Evolutionary conservation across 2,888 invertebrate genomes (phyloP), one percentile per base, ranked within the genome.

Genomic region (Acleris cristana): DNA sequence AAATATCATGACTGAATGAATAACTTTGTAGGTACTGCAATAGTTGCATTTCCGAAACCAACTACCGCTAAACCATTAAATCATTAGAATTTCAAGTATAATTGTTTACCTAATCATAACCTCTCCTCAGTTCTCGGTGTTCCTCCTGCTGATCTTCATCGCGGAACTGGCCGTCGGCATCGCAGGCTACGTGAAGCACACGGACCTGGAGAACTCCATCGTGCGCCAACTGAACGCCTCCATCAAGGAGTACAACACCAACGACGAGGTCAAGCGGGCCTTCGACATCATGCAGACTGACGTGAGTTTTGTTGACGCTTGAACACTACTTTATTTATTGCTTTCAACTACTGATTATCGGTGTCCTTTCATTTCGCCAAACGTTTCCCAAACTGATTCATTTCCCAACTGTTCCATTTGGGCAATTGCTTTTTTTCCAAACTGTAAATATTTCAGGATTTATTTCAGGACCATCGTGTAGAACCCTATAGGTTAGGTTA

Each of bases 201-300:
- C 94, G 69, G 95, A 97, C 73, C 93, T 97, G 62, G 94, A 95
- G 76, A 85, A 87, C 0, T 94, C 96, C 80, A 90, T 98, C 74
- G 93, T 95, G 77, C 91, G 90, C 3, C 95, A 95, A 73, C 94
- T 98, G 80, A 96, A 96, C 89, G 90, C 90, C 61, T 96, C 95
- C 76, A 95, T 96, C 94, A 90, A 90, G 73, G 93, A 95, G 71
- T 98, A 96, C 86, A 92, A 93, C 4, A 92, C 83, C 6, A 94
- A 96, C 74, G 79, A 85, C 0, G 94, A 95, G 71, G 94, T 96
- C 63, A 94, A 94, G 64, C 95, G 94, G 80, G 95, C 96, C 57
- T 98, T 98, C 96, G 95, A 98, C 82, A 94, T 96, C 75, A 93
- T 98, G 80, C 98, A 98, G 89, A 95, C 95, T 79, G 96, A 98